Evolutionary conservation across 2,888 invertebrate genomes (phyloP).

Genomic region (Ophraella communa): DNA sequence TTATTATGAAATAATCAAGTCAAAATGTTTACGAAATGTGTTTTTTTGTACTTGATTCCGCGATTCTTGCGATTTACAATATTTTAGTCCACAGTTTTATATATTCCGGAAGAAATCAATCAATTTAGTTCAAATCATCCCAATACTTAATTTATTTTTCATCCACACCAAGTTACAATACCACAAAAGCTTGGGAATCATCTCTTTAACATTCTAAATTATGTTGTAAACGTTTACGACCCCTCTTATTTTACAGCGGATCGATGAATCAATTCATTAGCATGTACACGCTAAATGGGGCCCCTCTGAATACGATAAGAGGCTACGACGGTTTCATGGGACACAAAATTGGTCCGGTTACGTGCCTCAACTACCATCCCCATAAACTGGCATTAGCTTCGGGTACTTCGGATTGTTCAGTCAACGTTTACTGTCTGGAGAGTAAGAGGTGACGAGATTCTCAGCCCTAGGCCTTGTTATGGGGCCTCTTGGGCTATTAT

Average conservation of each 20-base stretch:
- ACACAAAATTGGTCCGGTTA: conserved; percentile 85
- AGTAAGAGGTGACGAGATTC: conserved; percentile 72
- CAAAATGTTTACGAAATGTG: no score
- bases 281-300: conserved; percentile 77
- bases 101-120: no score
- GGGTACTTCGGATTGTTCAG: conserved; percentile 84
- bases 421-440: conserved; percentile 81
- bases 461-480: conserved; percentile 59
- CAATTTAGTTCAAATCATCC: no score
- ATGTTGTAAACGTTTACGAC: no score
- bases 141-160: no score
- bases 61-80: no score
- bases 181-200: no score
- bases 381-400: conserved; percentile 84
- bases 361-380: conserved; percentile 89
- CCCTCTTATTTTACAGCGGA: conserved; percentile 66
- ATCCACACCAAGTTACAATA: no score
- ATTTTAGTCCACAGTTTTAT: no score
- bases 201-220: no score
- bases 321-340: conserved; percentile 93
- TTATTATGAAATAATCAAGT: no score
- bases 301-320: conserved; percentile 78
- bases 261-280: conserved; percentile 80
- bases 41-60: no score
- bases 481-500: conserved; percentile 51